A percentile compares a stretch with the other conserved stretches of the same genome.
Conservation (phyloP, 2,888 invertebrate species). For the Perizoma affinitatum region DNA sequence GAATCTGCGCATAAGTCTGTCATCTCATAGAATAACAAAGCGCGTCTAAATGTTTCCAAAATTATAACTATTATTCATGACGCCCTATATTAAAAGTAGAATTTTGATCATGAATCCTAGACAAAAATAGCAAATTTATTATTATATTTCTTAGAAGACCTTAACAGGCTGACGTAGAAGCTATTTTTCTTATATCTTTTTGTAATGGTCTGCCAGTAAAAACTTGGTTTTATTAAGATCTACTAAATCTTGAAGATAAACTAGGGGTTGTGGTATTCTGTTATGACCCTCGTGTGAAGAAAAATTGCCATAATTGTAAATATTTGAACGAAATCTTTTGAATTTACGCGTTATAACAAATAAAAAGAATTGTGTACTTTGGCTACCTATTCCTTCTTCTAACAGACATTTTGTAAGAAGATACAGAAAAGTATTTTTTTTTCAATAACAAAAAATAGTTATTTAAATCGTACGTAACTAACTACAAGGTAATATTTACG, state of each 20-base stretch:
- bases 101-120: conserved; percentile 9
- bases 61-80: conserved; percentile 42
- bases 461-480: too few relatives aligned
- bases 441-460: too few relatives aligned
- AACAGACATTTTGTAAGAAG: too few relatives aligned
- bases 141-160: not conserved
- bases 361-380: conserved; percentile 19
- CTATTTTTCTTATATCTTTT: conserved; percentile 9
- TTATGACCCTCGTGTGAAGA: conserved; percentile 53
- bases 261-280: conserved; percentile 52
- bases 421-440: too few relatives aligned
- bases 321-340: conserved; percentile 52
- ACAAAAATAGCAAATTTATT: not conserved
- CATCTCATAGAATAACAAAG: conserved; percentile 48
- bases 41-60: conserved; percentile 33
- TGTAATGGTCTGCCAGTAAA: not conserved
- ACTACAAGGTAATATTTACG: too few relatives aligned
- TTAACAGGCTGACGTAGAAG: conserved; percentile 14
- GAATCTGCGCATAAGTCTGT: conserved; percentile 44
- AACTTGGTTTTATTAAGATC: conserved; percentile 37
- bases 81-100: conserved; percentile 34
- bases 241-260: conserved; percentile 58
- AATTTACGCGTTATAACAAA: conserved; percentile 24
- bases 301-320: conserved; percentile 58
- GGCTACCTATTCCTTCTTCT: not conserved